A percentile compares a stretch with the other conserved stretches of the same genome.
Conservation (phyloP, 2,888 invertebrate genomes). For the Pandemis heparana region DNA sequence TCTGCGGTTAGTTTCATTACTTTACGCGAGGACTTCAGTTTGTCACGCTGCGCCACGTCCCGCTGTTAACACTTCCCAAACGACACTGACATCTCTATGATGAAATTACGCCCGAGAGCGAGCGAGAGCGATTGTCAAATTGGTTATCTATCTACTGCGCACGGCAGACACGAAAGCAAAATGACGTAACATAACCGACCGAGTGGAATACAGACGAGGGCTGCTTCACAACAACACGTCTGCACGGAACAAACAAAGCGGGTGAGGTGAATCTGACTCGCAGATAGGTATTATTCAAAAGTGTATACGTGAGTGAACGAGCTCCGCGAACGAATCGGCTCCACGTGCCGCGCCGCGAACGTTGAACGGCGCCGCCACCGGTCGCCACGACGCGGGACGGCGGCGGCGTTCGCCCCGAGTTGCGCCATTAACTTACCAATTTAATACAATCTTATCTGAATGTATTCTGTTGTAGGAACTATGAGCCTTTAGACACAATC, state of each 20-base stretch:
- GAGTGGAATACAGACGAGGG: constrained; percentile 28
- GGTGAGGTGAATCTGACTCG: constrained; percentile 26
- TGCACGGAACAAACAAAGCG: constrained; percentile 25
- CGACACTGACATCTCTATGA: constrained; percentile 45
- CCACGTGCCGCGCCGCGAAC: constrained; percentile 45
- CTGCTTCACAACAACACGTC: constrained; percentile 29
- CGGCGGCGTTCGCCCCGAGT: constrained; percentile 21
- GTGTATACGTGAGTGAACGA: constrained; percentile 33
- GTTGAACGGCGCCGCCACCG: constrained; percentile 31
- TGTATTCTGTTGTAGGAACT: not conserved
- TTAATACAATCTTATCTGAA: constrained; percentile 46
- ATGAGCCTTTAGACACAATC: not conserved
- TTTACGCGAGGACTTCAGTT: constrained; percentile 55
- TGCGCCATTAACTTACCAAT: constrained; percentile 49
- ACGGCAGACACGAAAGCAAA: constrained; percentile 38
- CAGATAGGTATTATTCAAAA: constrained; percentile 1
- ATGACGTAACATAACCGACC: constrained; percentile 40
- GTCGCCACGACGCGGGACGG: constrained; percentile 13
- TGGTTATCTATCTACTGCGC: constrained; percentile 33
- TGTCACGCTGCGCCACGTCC: constrained; percentile 56
- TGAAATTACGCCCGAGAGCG: constrained; percentile 40
- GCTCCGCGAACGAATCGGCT: constrained; percentile 39
- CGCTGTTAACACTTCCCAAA: constrained; percentile 52
- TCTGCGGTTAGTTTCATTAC: constrained; percentile 50
- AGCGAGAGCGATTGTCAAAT: constrained; percentile 34